A percentile compares a stretch with the other conserved stretches of the same genome.
These are phyloP conservation scores for Anhinga anhinga DNA, from an alignment of 2,113 vertebrate species.

Conservation along the genomic window DNA sequence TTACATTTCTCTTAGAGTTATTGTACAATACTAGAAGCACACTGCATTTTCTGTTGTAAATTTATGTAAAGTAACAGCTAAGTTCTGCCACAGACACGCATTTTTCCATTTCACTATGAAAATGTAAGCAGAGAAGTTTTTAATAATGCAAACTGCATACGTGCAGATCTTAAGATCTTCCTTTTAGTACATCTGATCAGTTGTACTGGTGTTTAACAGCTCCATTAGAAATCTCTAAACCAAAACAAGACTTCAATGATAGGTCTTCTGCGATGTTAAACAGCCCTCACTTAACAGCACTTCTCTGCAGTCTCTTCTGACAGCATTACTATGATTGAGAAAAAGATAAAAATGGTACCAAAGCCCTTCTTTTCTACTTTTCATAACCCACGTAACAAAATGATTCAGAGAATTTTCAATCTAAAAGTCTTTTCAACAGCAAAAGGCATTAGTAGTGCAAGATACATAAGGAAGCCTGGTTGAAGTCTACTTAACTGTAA, in stretches of 20 bases:
- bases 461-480: not conserved
- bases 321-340: constrained; percentile 9
- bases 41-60: not conserved
- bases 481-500: not conserved
- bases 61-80: not conserved
- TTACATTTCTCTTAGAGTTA: not conserved
- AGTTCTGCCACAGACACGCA: not conserved
- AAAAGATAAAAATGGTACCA: not conserved
- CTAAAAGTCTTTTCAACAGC: not conserved
- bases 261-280: not conserved
- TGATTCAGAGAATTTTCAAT: not conserved
- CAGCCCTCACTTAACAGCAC: not conserved
- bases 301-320: constrained; percentile 3
- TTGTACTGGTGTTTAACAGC: not conserved
- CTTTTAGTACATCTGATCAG: not conserved
- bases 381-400: not conserved
- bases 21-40: not conserved
- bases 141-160: not conserved
- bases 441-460: not conserved
- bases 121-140: not conserved
- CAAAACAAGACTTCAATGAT: not conserved
- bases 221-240: not conserved
- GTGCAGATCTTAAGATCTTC: not conserved
- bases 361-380: not conserved
- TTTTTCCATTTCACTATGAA: not conserved